phyloP scores from a whole-genome alignment of 2,888 invertebrate species.

The Drosophila merina region DNA sequence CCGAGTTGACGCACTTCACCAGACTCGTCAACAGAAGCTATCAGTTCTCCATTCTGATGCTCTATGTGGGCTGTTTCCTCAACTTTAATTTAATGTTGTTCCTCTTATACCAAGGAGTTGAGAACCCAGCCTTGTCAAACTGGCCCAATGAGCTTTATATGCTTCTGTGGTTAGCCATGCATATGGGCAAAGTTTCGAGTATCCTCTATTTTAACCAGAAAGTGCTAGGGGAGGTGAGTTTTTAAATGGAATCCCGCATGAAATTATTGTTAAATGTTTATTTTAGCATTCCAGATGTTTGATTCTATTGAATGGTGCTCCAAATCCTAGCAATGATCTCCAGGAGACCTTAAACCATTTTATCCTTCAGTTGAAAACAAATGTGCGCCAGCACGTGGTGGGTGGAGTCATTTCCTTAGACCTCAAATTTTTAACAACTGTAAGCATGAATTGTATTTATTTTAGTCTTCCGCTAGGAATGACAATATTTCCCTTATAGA shows the following conservation, averaged over 20 bases:
- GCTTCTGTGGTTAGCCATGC: constrained; percentile 49
- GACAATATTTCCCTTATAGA: no score
- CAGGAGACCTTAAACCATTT: constrained; percentile 53
- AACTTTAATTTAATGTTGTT: constrained; percentile 61
- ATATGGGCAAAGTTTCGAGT: constrained; percentile 46
- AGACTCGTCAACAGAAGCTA: constrained; percentile 46
- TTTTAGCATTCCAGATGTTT: constrained; percentile 50
- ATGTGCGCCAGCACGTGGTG: constrained; percentile 53
- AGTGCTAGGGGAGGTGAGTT: constrained; percentile 45
- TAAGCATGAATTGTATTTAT: constrained; percentile 10
- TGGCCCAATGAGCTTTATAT: constrained; percentile 47
- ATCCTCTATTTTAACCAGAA: constrained; percentile 53
- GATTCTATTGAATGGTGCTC: constrained; percentile 21
- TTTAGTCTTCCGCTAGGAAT: background rate
- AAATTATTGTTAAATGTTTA: background rate
- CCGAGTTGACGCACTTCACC: constrained; percentile 41
- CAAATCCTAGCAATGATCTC: constrained; percentile 12
- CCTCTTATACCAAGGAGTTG: constrained; percentile 51
- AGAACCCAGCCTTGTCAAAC: constrained; percentile 1
- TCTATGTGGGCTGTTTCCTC: constrained; percentile 51
- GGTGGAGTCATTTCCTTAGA: constrained; percentile 54
- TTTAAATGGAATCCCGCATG: no score
- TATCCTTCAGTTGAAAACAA: constrained; percentile 45
- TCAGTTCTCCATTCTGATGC: constrained; percentile 49
- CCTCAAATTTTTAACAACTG: constrained; percentile 53